phyloP scores from a whole-genome alignment of 2,113 vertebrate species.

The Xenopus laevis region DNA sequence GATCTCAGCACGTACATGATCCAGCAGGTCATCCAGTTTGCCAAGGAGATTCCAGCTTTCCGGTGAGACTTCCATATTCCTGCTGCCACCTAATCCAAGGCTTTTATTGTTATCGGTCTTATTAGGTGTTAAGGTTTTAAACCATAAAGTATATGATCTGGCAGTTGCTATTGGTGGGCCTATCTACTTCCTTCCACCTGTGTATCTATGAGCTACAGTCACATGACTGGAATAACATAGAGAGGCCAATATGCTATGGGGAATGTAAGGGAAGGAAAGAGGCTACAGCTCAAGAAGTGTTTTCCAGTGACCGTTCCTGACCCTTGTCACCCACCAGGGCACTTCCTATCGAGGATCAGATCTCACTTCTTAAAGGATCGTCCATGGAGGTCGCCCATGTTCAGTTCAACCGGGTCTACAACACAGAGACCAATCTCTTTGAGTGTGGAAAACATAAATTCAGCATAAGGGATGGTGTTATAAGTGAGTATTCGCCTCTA shows the following conservation, averaged over 20 bases:
- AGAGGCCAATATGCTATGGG: too few species aligned
- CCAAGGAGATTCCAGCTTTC: slow-evolving; percentile 64
- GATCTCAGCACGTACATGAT: slow-evolving; percentile 66
- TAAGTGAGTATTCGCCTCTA: slow-evolving; percentile 46
- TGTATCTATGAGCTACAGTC: too few species aligned
- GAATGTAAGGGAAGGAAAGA: too few species aligned
- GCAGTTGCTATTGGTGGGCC: too few species aligned
- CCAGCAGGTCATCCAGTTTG: slow-evolving; percentile 63
- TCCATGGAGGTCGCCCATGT: slow-evolving; percentile 57
- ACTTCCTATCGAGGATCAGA: slow-evolving; percentile 60
- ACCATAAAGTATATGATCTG: too few species aligned
- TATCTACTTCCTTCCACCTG: too few species aligned
- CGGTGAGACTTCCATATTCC: slow-evolving; percentile 43
- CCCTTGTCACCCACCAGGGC: slow-evolving; percentile 42
- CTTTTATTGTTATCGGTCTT: too few species aligned
- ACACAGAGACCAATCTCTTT: slow-evolving; percentile 52
- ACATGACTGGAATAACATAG: too few species aligned
- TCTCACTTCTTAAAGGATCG: slow-evolving; percentile 65
- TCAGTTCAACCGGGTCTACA: slow-evolving; percentile 59
- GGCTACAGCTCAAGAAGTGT: too few species aligned
- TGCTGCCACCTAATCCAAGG: too few species aligned
- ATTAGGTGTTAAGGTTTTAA: too few species aligned
- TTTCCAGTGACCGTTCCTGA: too few species aligned
- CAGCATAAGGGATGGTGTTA: slow-evolving; percentile 45
- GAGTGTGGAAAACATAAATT: slow-evolving; percentile 58